phyloP scores from a whole-genome alignment of 2,113 vertebrate species.

The Chloroceryle aenea region DNA sequence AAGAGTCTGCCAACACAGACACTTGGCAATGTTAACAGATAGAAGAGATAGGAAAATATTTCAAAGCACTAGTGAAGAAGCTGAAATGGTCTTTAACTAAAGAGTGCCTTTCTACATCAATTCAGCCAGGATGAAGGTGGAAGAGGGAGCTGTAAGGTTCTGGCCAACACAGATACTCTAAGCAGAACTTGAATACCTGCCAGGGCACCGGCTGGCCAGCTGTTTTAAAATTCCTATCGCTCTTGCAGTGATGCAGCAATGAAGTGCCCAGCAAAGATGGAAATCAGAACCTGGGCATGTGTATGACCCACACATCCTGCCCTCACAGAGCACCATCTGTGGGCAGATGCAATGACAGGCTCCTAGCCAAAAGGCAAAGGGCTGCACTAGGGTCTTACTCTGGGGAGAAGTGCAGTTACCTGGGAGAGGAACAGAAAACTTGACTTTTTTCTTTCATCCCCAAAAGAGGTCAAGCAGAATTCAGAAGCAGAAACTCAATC shows the following conservation, averaged over 20 bases:
- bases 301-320: no score
- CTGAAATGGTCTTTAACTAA: background rate
- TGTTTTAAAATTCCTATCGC: background rate
- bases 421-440: background rate
- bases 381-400: background rate
- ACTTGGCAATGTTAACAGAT: slow-evolving; percentile 4
- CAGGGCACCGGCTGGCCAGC: background rate
- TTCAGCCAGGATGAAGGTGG: background rate
- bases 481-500: background rate
- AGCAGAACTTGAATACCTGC: background rate
- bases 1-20: background rate
- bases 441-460: background rate
- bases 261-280: background rate
- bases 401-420: background rate
- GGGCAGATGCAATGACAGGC: background rate
- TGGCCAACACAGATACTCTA: background rate
- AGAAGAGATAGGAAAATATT: slow-evolving; percentile 13
- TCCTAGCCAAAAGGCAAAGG: background rate
- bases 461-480: background rate
- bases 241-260: background rate
- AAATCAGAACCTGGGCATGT: background rate
- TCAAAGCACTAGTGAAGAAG: background rate
- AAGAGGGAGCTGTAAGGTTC: background rate
- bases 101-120: background rate
- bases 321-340: rapidly evolving